Percentiles rank a stretch among this genome's conserved stretches.
Conservation (phyloP, 1,140 invertebrate species). For the Apocrypta bakeri region DNA sequence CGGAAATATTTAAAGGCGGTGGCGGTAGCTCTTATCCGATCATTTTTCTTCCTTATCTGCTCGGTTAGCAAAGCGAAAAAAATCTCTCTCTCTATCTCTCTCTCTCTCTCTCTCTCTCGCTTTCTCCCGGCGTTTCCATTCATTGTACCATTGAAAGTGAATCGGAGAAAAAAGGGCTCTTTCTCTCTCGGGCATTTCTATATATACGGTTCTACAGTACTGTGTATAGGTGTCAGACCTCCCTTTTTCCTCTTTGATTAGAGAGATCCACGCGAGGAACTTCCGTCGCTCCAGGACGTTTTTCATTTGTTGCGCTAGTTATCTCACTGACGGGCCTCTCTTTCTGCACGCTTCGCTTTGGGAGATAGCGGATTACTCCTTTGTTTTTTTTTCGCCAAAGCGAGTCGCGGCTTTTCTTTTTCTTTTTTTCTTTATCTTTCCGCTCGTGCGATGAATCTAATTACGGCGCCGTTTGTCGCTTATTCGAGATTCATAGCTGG, state of each 20-base stretch:
- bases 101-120: too few species aligned
- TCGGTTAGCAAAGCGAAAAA: background rate
- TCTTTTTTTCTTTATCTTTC: background rate
- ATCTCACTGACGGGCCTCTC: background rate
- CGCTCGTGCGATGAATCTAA: too few species aligned
- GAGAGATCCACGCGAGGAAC: background rate
- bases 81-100: too few species aligned
- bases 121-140: background rate
- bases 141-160: conserved; percentile 35
- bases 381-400: background rate
- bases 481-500: too few species aligned
- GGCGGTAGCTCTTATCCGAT: conserved; percentile 4
- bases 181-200: too few species aligned
- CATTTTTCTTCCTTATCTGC: conserved; percentile 40
- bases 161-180: conserved; percentile 10
- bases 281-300: background rate
- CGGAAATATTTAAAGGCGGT: conserved; percentile 28
- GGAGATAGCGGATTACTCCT: background rate
- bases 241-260: background rate
- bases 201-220: too few species aligned
- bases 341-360: background rate
- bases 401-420: too few species aligned
- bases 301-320: conserved; percentile 27
- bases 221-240: background rate
- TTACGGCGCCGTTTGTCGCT: too few species aligned